Evolutionary conservation across 2,113 vertebrate species (phyloP).

Genomic region (Takifugu bimaculatus): DNA sequence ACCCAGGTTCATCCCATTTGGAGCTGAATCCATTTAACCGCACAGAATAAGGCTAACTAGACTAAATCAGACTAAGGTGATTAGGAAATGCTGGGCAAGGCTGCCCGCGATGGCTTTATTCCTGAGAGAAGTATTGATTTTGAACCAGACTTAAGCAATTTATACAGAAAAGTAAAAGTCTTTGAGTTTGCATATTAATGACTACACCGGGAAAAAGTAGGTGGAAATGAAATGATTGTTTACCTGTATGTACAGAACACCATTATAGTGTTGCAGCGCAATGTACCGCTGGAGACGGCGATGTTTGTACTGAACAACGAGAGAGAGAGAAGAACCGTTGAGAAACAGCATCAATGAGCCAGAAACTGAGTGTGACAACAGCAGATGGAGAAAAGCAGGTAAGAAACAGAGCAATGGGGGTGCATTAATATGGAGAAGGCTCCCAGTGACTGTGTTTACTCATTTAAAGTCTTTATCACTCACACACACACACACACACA

Average conservation of each 20-base stretch:
- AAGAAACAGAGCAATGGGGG: constrained; percentile 5
- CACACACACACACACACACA: not conserved
- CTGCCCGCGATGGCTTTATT: too few species aligned
- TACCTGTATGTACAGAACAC: not conserved
- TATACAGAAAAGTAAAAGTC: not conserved
- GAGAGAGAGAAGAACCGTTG: not conserved
- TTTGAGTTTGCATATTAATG: not conserved
- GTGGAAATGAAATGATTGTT: constrained; percentile 9
- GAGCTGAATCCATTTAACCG: too few species aligned
- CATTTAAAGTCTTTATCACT: constrained; percentile 40
- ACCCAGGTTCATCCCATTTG: too few species aligned
- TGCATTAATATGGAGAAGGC: not conserved
- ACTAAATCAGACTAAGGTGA: too few species aligned
- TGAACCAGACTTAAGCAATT: too few species aligned
- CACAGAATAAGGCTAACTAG: too few species aligned
- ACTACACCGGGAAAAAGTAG: not conserved
- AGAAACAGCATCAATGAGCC: too few species aligned
- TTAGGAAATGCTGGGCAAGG: too few species aligned
- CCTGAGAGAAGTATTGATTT: too few species aligned
- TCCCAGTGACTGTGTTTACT: constrained; percentile 33
- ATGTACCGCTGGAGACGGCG: not conserved
- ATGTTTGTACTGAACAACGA: constrained; percentile 1
- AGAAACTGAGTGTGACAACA: not conserved
- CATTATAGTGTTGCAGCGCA: not conserved
- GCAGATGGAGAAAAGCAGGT: constrained; percentile 2